Evolutionary conservation across 2,888 invertebrate species (phyloP).

Genomic region (Pammene aurita): DNA sequence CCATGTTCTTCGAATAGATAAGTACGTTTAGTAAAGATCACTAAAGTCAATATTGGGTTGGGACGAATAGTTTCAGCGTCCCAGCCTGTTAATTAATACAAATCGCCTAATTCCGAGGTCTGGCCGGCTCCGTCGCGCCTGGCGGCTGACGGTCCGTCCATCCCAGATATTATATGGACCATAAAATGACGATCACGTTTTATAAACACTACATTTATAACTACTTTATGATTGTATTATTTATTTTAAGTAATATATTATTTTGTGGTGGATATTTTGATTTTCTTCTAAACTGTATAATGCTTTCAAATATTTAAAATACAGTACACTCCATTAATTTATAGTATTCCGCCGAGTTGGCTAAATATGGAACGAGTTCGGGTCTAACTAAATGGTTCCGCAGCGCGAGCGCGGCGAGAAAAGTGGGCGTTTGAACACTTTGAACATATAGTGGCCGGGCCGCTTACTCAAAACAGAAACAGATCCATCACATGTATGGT

Average conservation of each 20-base stretch:
- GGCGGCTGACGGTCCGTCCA: slow-evolving; percentile 57
- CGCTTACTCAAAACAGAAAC: too few relatives aligned
- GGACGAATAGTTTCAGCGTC: slow-evolving; percentile 29
- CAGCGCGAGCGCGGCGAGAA: neutral
- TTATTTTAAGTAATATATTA: slow-evolving; percentile 83
- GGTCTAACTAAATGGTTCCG: neutral
- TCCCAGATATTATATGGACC: slow-evolving; percentile 71
- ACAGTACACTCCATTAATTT: slow-evolving; percentile 80
- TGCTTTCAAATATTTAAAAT: slow-evolving; percentile 83
- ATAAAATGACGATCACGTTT: slow-evolving; percentile 80
- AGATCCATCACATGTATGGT: too few relatives aligned
- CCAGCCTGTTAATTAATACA: slow-evolving; percentile 65
- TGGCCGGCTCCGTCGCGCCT: slow-evolving; percentile 41
- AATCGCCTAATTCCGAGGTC: slow-evolving; percentile 55
- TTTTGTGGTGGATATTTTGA: slow-evolving; percentile 73
- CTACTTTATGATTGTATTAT: slow-evolving; percentile 83
- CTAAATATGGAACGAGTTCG: slow-evolving; percentile 57
- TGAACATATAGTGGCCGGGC: too few relatives aligned
- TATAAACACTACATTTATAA: slow-evolving; percentile 83
- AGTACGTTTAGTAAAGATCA: slow-evolving; percentile 4
- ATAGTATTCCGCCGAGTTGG: slow-evolving; percentile 65
- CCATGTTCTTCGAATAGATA: neutral
- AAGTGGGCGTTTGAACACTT: neutral
- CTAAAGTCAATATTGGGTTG: slow-evolving; percentile 28
- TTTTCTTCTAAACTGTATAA: slow-evolving; percentile 75